These are phyloP conservation scores for Megaleporinus macrocephalus DNA, from an alignment of 2,113 vertebrate species.

Conservation along the genomic window DNA sequence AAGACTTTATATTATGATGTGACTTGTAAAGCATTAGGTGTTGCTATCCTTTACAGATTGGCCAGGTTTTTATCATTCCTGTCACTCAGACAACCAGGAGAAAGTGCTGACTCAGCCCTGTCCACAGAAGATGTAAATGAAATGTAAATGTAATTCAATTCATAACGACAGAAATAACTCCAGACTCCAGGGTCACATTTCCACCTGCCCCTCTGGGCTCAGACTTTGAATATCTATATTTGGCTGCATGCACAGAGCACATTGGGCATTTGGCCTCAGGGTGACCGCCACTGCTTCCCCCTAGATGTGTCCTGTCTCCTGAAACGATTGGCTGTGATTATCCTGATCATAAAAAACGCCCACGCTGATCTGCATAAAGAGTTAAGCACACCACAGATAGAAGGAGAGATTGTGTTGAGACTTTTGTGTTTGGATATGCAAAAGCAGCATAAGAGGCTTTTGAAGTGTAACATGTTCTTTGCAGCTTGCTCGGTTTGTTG, in stretches of 20 bases:
- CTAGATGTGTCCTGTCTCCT: not conserved
- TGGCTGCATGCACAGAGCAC: slow-evolving; percentile 52
- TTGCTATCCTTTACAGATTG: too few relatives aligned
- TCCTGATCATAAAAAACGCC: not conserved
- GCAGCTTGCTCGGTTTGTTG: slow-evolving; percentile 26
- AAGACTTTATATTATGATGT: too few relatives aligned
- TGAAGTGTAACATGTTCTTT: slow-evolving; percentile 7
- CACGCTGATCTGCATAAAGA: not conserved
- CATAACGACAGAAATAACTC: slow-evolving; percentile 41
- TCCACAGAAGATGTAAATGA: too few relatives aligned
- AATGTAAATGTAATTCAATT: too few relatives aligned
- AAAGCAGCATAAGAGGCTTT: not conserved
- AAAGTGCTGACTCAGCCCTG: too few relatives aligned
- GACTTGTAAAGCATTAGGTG: too few relatives aligned
- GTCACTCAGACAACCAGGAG: too few relatives aligned
- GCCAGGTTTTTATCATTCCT: too few relatives aligned
- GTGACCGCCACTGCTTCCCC: slow-evolving; percentile 12
- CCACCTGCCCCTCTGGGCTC: slow-evolving; percentile 69
- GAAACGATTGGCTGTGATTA: slow-evolving; percentile 3
- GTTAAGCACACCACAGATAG: not conserved
- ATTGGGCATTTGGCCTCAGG: not conserved
- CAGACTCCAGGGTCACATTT: slow-evolving; percentile 59
- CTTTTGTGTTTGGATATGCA: not conserved
- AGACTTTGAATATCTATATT: slow-evolving; percentile 73
- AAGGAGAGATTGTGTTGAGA: slow-evolving; percentile 2